Evolutionary conservation across 2,797 vertebrate species (phyloP), one percentile per base, ranked within the genome.

Genomic region (Enteromius afrohamiltoni): DNA sequence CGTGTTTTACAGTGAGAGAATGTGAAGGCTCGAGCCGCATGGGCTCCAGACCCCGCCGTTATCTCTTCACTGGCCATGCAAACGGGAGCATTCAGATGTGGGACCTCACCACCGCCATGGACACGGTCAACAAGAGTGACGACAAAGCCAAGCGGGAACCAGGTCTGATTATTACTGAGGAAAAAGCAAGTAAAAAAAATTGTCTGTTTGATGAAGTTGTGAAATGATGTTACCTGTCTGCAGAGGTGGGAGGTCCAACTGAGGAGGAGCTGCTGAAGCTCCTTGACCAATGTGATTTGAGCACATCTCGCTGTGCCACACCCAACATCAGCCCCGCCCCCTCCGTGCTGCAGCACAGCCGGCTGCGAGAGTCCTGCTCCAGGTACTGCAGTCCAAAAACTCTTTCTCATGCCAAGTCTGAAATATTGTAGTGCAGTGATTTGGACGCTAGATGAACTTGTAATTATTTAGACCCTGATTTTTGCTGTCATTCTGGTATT

Each of bases 21-120:
- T 99, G 98, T 34, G 98, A 99, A 89, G 98, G 97, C 11, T 99
- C 97, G 74, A 99, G 98, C 83, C 94, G 98, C 76, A 99, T 99
- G 98, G 98, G 98, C 78, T 99, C 98, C 0, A 92, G 98, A 75
- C 98, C 98, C 0, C 93, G 98, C 0, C 96, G 97, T 34, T 99
- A 98, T 90, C 92, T 99, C 89, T 99, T 99, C 90, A 99, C 98
- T 0, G 98, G 98, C 7, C 98, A 99, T 6, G 96, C 96, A 2
- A 99, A 99, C 4, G 98, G 98, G 82, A 97, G 97, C 93, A 99
- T 99, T 88, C 98, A 99, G 87, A 99, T 99, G 97, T 99, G 98
- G 98, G 98, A 99, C 88, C 94, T 99, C 88, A 99, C 97, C 76
- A 99, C 98, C 0, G 98, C 98, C 6, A 99, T 99, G 98, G 98